Percentiles rank a stretch among this genome's conserved stretches.
These are phyloP conservation scores for Netelia virgata DNA, from an alignment of 2,888 invertebrate genomes.

Conservation along the genomic window DNA sequence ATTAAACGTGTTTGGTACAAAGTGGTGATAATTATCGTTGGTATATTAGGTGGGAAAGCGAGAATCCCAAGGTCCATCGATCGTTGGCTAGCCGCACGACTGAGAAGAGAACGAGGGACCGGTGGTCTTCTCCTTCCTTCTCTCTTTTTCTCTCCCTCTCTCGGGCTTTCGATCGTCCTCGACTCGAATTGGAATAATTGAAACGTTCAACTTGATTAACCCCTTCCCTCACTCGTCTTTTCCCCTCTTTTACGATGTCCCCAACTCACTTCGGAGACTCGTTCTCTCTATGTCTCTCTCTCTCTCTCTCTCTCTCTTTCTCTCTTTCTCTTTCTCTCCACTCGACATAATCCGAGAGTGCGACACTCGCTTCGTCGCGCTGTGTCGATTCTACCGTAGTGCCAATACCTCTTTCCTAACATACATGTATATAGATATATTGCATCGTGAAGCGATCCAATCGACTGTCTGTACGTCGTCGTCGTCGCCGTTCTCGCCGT, in stretches of 20 bases:
- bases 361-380: slow-evolving; percentile 50
- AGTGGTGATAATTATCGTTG: slow-evolving; percentile 2
- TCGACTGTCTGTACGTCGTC: slow-evolving; percentile 35
- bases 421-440: slow-evolving; percentile 27
- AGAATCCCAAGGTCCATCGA: slow-evolving; percentile 60
- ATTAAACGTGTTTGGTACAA: neutral
- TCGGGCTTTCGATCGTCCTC: slow-evolving; percentile 60
- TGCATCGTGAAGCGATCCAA: slow-evolving; percentile 52
- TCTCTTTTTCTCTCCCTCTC: slow-evolving; percentile 27
- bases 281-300: slow-evolving; percentile 45
- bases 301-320: slow-evolving; percentile 38
- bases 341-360: slow-evolving; percentile 51
- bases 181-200: slow-evolving; percentile 72
- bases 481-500: no score
- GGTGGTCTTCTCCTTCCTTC: slow-evolving; percentile 21
- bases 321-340: slow-evolving; percentile 42
- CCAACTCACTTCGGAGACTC: slow-evolving; percentile 47
- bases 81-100: slow-evolving; percentile 65
- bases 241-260: slow-evolving; percentile 64
- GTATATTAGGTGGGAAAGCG: slow-evolving; percentile 35
- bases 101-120: slow-evolving; percentile 43
- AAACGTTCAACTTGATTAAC: slow-evolving; percentile 73
- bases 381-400: slow-evolving; percentile 50
- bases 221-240: slow-evolving; percentile 64
- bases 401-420: slow-evolving; percentile 44